phyloP scores from a whole-genome alignment of 1,140 invertebrate genomes.

The Dinothrombium tinctorium region DNA sequence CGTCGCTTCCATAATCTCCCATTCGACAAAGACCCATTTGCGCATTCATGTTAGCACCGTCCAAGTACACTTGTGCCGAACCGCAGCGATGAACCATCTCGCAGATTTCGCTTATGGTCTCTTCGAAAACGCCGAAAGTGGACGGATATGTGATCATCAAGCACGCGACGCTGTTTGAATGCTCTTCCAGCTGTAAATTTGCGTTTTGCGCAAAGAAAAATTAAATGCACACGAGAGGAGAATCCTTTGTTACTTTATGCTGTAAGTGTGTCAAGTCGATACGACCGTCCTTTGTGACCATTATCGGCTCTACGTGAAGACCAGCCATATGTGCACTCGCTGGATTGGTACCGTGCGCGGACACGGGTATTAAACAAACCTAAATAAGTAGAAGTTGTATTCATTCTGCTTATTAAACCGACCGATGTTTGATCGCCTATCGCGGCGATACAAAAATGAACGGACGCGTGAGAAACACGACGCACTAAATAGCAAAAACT shows the following conservation, averaged over 20 bases:
- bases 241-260: slow-evolving; percentile 33
- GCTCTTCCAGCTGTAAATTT: slow-evolving; percentile 39
- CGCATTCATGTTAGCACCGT: slow-evolving; percentile 99
- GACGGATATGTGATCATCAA: slow-evolving; percentile 99
- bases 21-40: slow-evolving; percentile 91
- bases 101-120: slow-evolving; percentile 74
- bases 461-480: too few species aligned
- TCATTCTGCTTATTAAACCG: too few species aligned
- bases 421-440: too few species aligned
- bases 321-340: slow-evolving; percentile 97
- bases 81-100: slow-evolving; percentile 69
- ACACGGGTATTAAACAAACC: slow-evolving; percentile 85
- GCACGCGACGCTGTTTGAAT: slow-evolving; percentile 62
- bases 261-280: slow-evolving; percentile 72
- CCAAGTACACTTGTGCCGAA: slow-evolving; percentile 75
- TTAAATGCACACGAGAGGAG: neutral
- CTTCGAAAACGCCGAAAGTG: slow-evolving; percentile 95
- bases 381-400: too few species aligned
- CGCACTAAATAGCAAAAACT: too few species aligned
- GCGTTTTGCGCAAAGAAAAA: slow-evolving; percentile 4
- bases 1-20: slow-evolving; percentile 92
- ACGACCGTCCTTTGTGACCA: slow-evolving; percentile 56
- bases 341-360: slow-evolving; percentile 95
- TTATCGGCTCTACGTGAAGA: slow-evolving; percentile 77
- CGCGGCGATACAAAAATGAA: too few species aligned